These are phyloP conservation scores for Lymantria dispar DNA, from an alignment of 2,888 invertebrate species.

Conservation along the genomic window DNA sequence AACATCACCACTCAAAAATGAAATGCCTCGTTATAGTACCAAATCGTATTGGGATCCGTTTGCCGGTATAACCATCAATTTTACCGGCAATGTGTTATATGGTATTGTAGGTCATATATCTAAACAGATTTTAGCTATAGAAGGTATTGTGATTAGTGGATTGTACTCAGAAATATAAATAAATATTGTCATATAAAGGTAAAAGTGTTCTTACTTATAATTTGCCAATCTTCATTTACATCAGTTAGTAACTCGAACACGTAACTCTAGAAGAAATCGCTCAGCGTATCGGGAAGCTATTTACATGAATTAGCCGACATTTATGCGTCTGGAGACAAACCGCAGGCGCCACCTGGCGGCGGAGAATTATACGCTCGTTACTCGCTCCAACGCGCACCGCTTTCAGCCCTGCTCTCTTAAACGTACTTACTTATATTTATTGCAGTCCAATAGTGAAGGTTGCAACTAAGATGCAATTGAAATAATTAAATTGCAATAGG, in stretches of 20 bases:
- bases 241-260: conserved; percentile 6
- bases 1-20: too few relatives aligned
- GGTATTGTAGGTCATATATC: too few relatives aligned
- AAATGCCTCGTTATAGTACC: too few relatives aligned
- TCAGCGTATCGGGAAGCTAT: conserved; percentile 55
- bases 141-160: too few relatives aligned
- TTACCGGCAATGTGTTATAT: too few relatives aligned
- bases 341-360: conserved; percentile 69
- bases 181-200: neutral
- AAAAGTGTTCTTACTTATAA: neutral
- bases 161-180: neutral
- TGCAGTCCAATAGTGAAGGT: conserved; percentile 23
- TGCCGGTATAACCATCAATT: too few relatives aligned
- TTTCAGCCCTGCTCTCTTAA: conserved; percentile 34
- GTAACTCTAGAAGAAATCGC: conserved; percentile 51
- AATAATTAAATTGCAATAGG: neutral
- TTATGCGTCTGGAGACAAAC: conserved; percentile 76
- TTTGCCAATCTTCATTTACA: neutral
- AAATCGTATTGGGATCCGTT: too few relatives aligned
- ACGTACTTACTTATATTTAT: conserved; percentile 39
- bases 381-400: conserved; percentile 56
- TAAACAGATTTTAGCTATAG: too few relatives aligned
- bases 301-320: conserved; percentile 79
- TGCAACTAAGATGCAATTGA: conserved; percentile 2
- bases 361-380: conserved; percentile 77